Evolutionary conservation across 2,888 invertebrate species (phyloP).

Genomic region (Tryphoninae sp.): DNA sequence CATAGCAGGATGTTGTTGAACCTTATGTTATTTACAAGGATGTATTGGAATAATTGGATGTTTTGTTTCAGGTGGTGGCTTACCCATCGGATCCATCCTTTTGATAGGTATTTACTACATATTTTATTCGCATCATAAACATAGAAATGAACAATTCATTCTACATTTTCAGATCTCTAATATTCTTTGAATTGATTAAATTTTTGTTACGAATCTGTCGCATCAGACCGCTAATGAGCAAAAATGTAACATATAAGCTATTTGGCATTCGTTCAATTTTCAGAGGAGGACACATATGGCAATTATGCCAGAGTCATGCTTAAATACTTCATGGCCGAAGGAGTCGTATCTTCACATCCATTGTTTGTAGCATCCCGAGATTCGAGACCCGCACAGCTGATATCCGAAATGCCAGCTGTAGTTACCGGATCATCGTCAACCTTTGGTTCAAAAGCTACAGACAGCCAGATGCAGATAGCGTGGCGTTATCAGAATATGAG

Average conservation of each 20-base stretch:
- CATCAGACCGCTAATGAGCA: too few relatives aligned
- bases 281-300: constrained; percentile 93
- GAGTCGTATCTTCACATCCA: constrained; percentile 88
- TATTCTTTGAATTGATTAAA: too few relatives aligned
- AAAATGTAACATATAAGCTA: too few relatives aligned
- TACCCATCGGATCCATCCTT: constrained; percentile 87
- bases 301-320: constrained; percentile 89
- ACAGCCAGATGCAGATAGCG: constrained; percentile 91
- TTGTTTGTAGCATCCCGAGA: constrained; percentile 89
- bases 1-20: neutral
- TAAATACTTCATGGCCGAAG: constrained; percentile 95
- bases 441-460: constrained; percentile 69
- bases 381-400: constrained; percentile 85
- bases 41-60: constrained; percentile 57
- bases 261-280: constrained; percentile 71
- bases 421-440: constrained; percentile 77
- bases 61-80: constrained; percentile 85
- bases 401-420: constrained; percentile 85
- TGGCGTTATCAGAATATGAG: constrained; percentile 93
- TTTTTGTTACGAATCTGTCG: too few relatives aligned
- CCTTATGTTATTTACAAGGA: constrained; percentile 21
- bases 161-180: too few relatives aligned
- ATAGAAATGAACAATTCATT: too few relatives aligned
- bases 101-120: constrained; percentile 85
- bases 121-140: constrained; percentile 76